Evolutionary conservation across 2,113 vertebrate species (phyloP), one percentile per base, ranked within the genome.

Genomic region (Sylvia atricapilla): DNA sequence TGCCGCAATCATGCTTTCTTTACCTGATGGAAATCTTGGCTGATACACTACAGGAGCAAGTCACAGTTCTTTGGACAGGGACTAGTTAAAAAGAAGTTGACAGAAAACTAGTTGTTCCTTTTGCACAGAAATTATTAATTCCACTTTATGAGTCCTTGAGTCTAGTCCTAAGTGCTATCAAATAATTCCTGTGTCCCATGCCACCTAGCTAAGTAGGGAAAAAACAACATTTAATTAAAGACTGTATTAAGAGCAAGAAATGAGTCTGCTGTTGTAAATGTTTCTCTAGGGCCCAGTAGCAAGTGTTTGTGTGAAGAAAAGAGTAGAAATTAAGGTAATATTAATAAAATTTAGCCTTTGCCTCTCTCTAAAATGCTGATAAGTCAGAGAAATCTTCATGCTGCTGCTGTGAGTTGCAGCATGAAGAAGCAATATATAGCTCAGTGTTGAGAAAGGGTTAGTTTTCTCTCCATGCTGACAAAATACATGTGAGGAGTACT

Each of bases 201-300:
- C 14, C 5, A 47, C 87, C 62, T 28, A 56, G 39, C 47, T 60
- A 87, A 90, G 66, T 31, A 70, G 53, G 27, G 28, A 23, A 88
- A 93, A 89, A 59, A 8, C 44, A 93, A 44, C 83, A 89, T 78
- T 96, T 94, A 91, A 86, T 91, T 94, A 96, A 92, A 84, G 22
- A 12, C 60, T 33, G 44, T 56, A 72, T 56, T 82, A 87, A 64
- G 53, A 74, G 58, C 47, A 56, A 68, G 80, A 89, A 90, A 86
- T 87, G 22, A 93, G 44, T 35, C 52, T 67, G 17, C 21, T 73
- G 30, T 56, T 79, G 53, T 49, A 78, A 75, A 84, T 84, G n/a
- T 78, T 91, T 89, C 86, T 77, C 28, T 3, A 53, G 77, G 41
- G 80, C 31, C 49, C 64, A 19, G 10, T 49, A 67, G 13, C 25